Evolutionary conservation across 2,113 vertebrate genomes (phyloP).

Genomic region (Pleuronectes platessa): DNA sequence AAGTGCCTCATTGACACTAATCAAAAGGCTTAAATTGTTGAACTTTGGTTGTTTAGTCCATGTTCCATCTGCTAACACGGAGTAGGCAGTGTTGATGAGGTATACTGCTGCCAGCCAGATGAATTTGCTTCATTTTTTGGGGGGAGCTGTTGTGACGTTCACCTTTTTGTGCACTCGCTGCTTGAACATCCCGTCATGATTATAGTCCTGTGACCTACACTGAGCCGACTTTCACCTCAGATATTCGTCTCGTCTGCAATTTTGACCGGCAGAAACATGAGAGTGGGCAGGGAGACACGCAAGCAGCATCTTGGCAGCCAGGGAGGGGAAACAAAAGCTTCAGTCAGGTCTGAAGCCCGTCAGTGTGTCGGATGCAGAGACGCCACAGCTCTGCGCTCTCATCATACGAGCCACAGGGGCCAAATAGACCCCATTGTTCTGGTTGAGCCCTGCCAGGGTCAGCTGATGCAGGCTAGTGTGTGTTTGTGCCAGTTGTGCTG

Average conservation of each 20-base stretch:
- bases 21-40: too few relatives aligned
- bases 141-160: not conserved
- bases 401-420: slow-evolving; percentile 49
- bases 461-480: slow-evolving; percentile 53
- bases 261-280: slow-evolving; percentile 19
- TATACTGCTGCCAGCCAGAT: too few relatives aligned
- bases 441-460: slow-evolving; percentile 48
- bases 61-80: too few relatives aligned
- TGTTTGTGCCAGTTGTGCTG: slow-evolving; percentile 51
- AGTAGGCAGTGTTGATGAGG: too few relatives aligned
- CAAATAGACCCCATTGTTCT: slow-evolving; percentile 70
- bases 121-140: not conserved
- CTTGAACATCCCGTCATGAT: not conserved
- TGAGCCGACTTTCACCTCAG: slow-evolving; percentile 15
- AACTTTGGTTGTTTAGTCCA: too few relatives aligned
- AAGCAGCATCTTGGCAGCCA: slow-evolving; percentile 27
- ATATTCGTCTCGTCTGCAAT: slow-evolving; percentile 33
- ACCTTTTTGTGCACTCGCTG: not conserved
- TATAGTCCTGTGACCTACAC: slow-evolving; percentile 29
- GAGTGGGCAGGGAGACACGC: slow-evolving; percentile 37
- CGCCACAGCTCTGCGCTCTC: slow-evolving; percentile 42
- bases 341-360: slow-evolving; percentile 63
- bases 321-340: slow-evolving; percentile 69
- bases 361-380: slow-evolving; percentile 54
- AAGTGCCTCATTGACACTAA: too few relatives aligned